These are phyloP conservation scores for Dermolepida albohirtum DNA, from an alignment of 2,888 invertebrate species.

Conservation along the genomic window DNA sequence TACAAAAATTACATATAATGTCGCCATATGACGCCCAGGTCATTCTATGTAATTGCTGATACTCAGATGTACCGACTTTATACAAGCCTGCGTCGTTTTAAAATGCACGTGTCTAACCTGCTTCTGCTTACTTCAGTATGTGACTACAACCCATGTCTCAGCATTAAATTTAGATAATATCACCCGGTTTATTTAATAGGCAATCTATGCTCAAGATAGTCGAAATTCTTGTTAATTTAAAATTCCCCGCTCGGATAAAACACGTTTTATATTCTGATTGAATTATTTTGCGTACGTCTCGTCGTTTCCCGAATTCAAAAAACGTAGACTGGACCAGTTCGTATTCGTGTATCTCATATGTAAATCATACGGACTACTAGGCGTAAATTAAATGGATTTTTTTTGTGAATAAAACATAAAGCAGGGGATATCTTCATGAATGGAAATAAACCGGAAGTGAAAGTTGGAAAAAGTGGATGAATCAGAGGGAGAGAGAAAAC, in stretches of 20 bases:
- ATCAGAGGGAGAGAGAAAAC: neutral
- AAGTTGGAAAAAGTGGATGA: neutral
- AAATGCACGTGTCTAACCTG: too few species aligned
- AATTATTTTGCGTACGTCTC: conserved; percentile 44
- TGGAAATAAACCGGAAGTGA: conserved; percentile 8
- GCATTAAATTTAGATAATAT: too few species aligned
- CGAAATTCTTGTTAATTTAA: conserved; percentile 33
- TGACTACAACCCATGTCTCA: too few species aligned
- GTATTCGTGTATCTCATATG: conserved; percentile 23
- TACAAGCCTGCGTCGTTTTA: too few species aligned
- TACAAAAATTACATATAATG: too few species aligned
- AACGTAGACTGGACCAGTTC: neutral
- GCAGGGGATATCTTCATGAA: neutral
- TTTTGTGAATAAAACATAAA: conserved; percentile 29
- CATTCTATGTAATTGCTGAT: too few species aligned
- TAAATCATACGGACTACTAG: conserved; percentile 22
- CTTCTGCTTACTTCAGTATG: too few species aligned
- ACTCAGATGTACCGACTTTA: too few species aligned
- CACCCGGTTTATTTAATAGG: neutral
- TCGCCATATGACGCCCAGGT: too few species aligned
- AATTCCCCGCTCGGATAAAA: conserved; percentile 41
- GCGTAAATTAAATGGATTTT: conserved; percentile 28
- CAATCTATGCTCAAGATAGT: neutral
- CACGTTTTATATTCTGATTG: conserved; percentile 46
- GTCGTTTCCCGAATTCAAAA: neutral